Percentiles rank a stretch among this genome's conserved stretches.
phyloP scores from a whole-genome alignment of 2,797 vertebrate species.

The Chelidonichthys spinosus region DNA sequence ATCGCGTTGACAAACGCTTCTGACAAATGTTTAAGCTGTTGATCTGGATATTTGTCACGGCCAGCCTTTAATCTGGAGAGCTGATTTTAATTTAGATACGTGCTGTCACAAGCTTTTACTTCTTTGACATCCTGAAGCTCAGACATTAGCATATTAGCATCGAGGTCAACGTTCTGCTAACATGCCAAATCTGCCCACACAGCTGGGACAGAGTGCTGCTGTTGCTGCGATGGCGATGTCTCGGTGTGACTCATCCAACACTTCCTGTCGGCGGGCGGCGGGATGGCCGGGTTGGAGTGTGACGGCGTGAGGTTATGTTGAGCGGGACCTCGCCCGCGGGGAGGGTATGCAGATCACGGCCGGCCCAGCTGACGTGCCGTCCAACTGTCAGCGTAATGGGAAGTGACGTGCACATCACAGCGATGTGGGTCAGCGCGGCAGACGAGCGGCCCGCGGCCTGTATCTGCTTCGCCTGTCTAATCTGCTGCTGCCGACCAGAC shows the following conservation, averaged over 20 bases:
- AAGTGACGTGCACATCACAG: conserved; percentile 86
- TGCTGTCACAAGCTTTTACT: conserved; percentile 23
- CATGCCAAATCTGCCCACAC: conserved; percentile 38
- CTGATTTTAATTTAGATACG: conserved; percentile 23
- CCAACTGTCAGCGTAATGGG: conserved; percentile 81
- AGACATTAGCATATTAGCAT: conserved; percentile 39
- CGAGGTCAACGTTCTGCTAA: conserved; percentile 50
- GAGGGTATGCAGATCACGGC: conserved; percentile 59
- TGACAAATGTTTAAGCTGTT: conserved; percentile 6
- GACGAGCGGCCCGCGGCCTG: conserved; percentile 84
- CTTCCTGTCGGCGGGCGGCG: conserved; percentile 39
- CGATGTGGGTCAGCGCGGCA: conserved; percentile 89
- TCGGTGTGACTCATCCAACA: conserved; percentile 57
- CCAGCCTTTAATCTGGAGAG: not conserved
- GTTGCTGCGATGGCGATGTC: conserved; percentile 26
- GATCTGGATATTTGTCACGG: conserved; percentile 21
- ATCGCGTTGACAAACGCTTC: not conserved
- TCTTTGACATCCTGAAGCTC: conserved; percentile 35
- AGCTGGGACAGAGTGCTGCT: conserved; percentile 4
- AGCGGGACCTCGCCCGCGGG: conserved; percentile 57
- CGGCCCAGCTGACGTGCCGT: conserved; percentile 76
- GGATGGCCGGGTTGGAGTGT: conserved; percentile 33
- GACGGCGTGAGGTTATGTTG: conserved; percentile 48
- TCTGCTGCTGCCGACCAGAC: conserved; percentile 86
- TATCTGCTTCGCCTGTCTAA: conserved; percentile 88